Percentiles rank a stretch among this genome's conserved stretches.
Conservation (phyloP, 2,888 invertebrate genomes). For the Temnothorax rugatulus region DNA sequence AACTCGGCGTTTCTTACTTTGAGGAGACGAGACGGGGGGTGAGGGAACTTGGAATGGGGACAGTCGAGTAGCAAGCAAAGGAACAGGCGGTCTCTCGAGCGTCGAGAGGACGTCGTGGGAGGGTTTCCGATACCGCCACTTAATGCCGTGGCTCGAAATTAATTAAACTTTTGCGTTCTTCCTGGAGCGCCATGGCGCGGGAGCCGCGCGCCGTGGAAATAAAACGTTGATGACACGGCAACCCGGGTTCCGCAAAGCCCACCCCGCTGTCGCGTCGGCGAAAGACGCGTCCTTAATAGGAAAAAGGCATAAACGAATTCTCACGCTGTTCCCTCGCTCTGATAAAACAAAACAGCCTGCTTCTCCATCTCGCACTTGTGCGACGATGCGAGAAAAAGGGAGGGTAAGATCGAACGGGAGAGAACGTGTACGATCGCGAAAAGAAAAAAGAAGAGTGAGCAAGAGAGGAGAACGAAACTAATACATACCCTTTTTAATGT, state of each 20-base stretch:
- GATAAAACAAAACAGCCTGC: slow-evolving; percentile 79
- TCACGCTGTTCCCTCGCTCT: slow-evolving; percentile 79
- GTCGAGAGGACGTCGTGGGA: slow-evolving; percentile 31
- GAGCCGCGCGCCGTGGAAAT: slow-evolving; percentile 70
- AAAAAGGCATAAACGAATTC: slow-evolving; percentile 81
- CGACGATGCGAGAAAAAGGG: slow-evolving; percentile 57
- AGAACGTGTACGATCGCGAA: not conserved
- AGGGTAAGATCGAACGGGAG: slow-evolving; percentile 26
- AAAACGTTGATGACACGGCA: slow-evolving; percentile 81
- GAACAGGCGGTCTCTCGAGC: slow-evolving; percentile 52
- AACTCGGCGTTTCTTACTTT: slow-evolving; percentile 29
- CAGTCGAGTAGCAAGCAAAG: slow-evolving; percentile 28
- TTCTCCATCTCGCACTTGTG: slow-evolving; percentile 56
- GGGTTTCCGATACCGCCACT: slow-evolving; percentile 75
- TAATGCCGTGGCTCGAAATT: slow-evolving; percentile 79
- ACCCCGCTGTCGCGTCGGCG: slow-evolving; percentile 65
- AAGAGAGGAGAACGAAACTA: not conserved
- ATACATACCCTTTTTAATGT: not conserved
- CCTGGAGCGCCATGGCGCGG: slow-evolving; percentile 53
- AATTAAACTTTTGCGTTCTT: slow-evolving; percentile 80
- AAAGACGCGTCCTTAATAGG: slow-evolving; percentile 77
- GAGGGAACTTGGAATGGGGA: slow-evolving; percentile 41
- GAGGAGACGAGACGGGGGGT: slow-evolving; percentile 11
- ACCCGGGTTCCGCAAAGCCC: slow-evolving; percentile 75
- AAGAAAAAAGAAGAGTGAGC: not conserved